A percentile compares a stretch with the other conserved stretches of the same genome.
These are phyloP conservation scores for Colletes latitarsis DNA, from an alignment of 1,140 invertebrate genomes.

Conservation along the genomic window DNA sequence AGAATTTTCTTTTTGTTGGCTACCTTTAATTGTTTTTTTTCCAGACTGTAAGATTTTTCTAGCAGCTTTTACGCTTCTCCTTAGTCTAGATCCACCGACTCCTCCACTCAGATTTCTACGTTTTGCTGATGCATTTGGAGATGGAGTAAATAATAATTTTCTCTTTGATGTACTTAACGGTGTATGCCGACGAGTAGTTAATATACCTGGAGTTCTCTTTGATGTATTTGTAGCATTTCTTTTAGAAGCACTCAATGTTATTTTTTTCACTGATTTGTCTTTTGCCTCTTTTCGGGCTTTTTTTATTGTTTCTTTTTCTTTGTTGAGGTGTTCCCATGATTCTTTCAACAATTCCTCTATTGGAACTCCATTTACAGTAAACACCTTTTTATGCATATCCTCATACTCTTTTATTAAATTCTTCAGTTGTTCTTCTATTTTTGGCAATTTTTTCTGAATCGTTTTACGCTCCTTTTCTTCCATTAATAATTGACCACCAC, in stretches of 20 bases:
- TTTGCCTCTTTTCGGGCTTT: slow-evolving; percentile 75
- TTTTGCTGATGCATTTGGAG: slow-evolving; percentile 64
- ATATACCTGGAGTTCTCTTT: slow-evolving; percentile 58
- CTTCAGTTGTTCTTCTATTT: slow-evolving; percentile 85
- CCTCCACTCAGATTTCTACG: slow-evolving; percentile 56
- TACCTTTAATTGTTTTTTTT: slow-evolving; percentile 17
- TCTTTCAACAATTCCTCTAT: slow-evolving; percentile 82
- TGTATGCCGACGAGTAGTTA: slow-evolving; percentile 61
- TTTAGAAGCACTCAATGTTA: slow-evolving; percentile 70
- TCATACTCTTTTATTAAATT: slow-evolving; percentile 83
- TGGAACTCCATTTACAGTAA: slow-evolving; percentile 83
- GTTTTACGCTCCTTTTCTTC: slow-evolving; percentile 93
- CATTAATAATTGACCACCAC: slow-evolving; percentile 90
- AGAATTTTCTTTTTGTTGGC: slow-evolving; percentile 23
- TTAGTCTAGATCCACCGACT: slow-evolving; percentile 61
- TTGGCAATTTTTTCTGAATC: slow-evolving; percentile 84
- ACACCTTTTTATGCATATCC: slow-evolving; percentile 78
- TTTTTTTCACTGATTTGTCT: slow-evolving; percentile 73
- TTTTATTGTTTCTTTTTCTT: slow-evolving; percentile 74
- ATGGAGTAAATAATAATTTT: slow-evolving; percentile 70
- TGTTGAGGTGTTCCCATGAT: slow-evolving; percentile 80
- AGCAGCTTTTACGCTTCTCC: slow-evolving; percentile 58
- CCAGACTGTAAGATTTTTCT: slow-evolving; percentile 25
- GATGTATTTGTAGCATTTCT: slow-evolving; percentile 12
- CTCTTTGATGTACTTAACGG: slow-evolving; percentile 67